These are phyloP conservation scores for Nymphalis polychloros DNA, from an alignment of 2,888 invertebrate genomes.

Conservation along the genomic window DNA sequence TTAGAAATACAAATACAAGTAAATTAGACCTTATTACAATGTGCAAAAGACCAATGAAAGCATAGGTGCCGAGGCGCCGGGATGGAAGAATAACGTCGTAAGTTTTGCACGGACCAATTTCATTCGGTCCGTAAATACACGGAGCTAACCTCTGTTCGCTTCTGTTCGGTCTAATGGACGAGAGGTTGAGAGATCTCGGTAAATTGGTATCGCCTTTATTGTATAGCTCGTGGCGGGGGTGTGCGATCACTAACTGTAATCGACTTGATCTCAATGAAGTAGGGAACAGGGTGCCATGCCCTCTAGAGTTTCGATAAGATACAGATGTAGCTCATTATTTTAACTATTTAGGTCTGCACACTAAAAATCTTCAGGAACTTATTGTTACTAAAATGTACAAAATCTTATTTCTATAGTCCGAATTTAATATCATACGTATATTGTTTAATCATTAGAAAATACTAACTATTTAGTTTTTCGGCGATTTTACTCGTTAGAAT, in stretches of 20 bases:
- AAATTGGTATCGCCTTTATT: slow-evolving; percentile 45
- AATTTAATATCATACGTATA: neutral
- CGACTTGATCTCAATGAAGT: slow-evolving; percentile 77
- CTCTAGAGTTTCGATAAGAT: slow-evolving; percentile 38
- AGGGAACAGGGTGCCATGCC: slow-evolving; percentile 58
- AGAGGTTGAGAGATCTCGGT: slow-evolving; percentile 45
- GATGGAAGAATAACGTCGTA: slow-evolving; percentile 69
- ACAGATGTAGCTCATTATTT: neutral
- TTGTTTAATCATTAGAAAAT: too few species aligned
- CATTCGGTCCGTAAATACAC: slow-evolving; percentile 49
- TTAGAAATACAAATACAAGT: slow-evolving; percentile 51
- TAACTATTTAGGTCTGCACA: neutral
- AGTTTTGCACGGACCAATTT: slow-evolving; percentile 45
- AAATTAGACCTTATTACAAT: slow-evolving; percentile 62
- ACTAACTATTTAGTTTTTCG: too few species aligned
- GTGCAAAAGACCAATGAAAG: slow-evolving; percentile 47
- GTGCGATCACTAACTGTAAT: slow-evolving; percentile 74
- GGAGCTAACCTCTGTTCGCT: slow-evolving; percentile 49
- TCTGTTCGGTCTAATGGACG: slow-evolving; percentile 39
- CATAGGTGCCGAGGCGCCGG: slow-evolving; percentile 54
- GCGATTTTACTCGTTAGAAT: too few species aligned
- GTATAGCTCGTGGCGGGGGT: slow-evolving; percentile 63
- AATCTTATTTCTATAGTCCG: neutral
- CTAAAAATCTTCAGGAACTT: too few species aligned
- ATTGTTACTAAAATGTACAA: too few species aligned